These are phyloP conservation scores for Cyphomyrmex costatus DNA, from an alignment of 1,140 invertebrate species.

Conservation along the genomic window DNA sequence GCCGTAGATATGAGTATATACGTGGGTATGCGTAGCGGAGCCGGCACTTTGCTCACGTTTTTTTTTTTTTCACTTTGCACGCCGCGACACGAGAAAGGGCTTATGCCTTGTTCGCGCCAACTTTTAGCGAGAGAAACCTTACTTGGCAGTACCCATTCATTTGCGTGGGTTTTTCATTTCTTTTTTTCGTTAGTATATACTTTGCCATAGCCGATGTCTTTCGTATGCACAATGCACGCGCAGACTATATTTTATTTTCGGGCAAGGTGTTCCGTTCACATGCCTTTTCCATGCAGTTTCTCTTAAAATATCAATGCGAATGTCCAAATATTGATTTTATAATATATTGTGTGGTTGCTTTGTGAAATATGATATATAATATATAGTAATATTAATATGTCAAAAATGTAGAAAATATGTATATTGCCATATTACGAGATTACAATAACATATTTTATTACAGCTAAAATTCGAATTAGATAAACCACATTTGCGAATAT, in stretches of 20 bases:
- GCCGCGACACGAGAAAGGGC: slow-evolving; percentile 74
- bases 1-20: background rate
- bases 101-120: slow-evolving; percentile 72
- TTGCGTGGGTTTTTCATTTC: slow-evolving; percentile 57
- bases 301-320: slow-evolving; percentile 4
- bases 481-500: background rate
- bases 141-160: slow-evolving; percentile 66
- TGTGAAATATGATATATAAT: background rate
- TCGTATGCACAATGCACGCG: background rate
- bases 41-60: slow-evolving; percentile 57
- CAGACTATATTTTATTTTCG: slow-evolving; percentile 18
- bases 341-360: background rate
- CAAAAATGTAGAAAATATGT: background rate
- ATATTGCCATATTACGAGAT: background rate
- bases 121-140: slow-evolving; percentile 49
- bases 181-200: slow-evolving; percentile 16
- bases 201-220: background rate
- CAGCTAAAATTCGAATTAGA: slow-evolving; percentile 1
- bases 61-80: slow-evolving; percentile 68
- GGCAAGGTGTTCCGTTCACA: background rate
- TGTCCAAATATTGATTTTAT: background rate
- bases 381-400: background rate
- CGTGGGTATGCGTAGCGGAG: slow-evolving; percentile 22
- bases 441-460: slow-evolving; percentile 5
- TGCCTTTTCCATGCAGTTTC: background rate